A percentile compares a stretch with the other conserved stretches of the same genome.
Conservation (phyloP, 2,797 vertebrate genomes). For the Poeciliopsis infans region DNA sequence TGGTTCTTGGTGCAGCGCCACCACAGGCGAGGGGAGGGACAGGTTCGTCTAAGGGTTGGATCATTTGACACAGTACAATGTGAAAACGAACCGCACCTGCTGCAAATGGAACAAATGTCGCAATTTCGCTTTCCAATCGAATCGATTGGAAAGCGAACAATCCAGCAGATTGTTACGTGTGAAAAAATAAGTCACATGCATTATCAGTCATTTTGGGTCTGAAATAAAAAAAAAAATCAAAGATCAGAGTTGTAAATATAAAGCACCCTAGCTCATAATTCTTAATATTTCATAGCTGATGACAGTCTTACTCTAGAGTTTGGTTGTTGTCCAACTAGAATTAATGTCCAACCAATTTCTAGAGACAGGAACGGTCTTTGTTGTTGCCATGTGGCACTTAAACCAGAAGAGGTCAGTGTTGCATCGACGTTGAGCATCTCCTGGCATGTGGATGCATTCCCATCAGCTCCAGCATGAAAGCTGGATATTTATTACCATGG, state of each 20-base stretch:
- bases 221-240: neutral
- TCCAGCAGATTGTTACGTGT: no score
- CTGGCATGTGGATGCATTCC: constrained; percentile 16
- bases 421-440: constrained; percentile 40
- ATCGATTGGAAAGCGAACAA: no score
- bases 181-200: neutral
- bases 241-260: neutral
- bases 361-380: constrained; percentile 7
- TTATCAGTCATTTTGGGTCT: neutral
- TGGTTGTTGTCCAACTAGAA: constrained; percentile 11
- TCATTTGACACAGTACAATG: no score
- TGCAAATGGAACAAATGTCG: no score
- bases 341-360: constrained; percentile 19
- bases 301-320: constrained; percentile 1
- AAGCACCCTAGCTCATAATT: neutral
- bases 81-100: no score
- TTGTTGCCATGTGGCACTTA: constrained; percentile 45
- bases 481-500: constrained; percentile 37
- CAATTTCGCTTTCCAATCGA: no score
- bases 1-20: no score
- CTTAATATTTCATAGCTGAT: constrained; percentile 1
- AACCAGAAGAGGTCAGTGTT: constrained; percentile 80
- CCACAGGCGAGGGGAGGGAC: no score
- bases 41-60: no score
- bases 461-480: constrained; percentile 21